Conservation (phyloP, 2,113 vertebrate species). For the Cisticola juncidis region DNA sequence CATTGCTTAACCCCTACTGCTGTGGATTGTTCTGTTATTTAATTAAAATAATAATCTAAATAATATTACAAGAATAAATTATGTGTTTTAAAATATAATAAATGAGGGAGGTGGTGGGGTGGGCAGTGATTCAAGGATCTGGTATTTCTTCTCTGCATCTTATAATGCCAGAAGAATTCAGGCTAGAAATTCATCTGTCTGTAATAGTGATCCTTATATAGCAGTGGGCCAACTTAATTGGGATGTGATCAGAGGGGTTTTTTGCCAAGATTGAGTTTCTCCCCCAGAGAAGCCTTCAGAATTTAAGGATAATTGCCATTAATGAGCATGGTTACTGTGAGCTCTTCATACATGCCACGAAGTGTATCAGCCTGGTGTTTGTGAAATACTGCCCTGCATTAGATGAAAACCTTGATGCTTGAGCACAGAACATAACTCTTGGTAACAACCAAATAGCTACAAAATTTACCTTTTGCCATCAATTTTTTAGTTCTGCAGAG, state of each 20-base stretch:
- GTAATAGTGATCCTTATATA: not conserved
- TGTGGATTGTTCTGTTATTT: not conserved
- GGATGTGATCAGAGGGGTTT: not conserved
- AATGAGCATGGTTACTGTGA: not conserved
- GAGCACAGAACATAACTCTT: not conserved
- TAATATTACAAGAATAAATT: not conserved
- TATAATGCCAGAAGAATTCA: not conserved
- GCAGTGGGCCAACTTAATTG: not conserved
- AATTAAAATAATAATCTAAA: not conserved
- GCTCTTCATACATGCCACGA: not conserved
- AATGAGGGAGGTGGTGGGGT: rapidly evolving
- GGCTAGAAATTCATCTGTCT: not conserved
- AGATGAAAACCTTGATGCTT: not conserved
- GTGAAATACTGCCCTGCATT: not conserved
- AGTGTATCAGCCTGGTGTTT: not conserved
- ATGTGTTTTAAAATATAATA: not conserved
- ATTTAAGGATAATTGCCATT: not conserved
- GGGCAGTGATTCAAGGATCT: not conserved
- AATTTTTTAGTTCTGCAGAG: not conserved
- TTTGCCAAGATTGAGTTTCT: not conserved
- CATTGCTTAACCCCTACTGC: not conserved
- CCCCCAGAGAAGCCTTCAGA: not conserved
- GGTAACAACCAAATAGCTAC: not conserved
- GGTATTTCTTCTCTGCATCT: not conserved
- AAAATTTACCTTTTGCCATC: not conserved